Evolutionary conservation across 2,888 invertebrate species (phyloP).

Genomic region (Dryomyza anilis): DNA sequence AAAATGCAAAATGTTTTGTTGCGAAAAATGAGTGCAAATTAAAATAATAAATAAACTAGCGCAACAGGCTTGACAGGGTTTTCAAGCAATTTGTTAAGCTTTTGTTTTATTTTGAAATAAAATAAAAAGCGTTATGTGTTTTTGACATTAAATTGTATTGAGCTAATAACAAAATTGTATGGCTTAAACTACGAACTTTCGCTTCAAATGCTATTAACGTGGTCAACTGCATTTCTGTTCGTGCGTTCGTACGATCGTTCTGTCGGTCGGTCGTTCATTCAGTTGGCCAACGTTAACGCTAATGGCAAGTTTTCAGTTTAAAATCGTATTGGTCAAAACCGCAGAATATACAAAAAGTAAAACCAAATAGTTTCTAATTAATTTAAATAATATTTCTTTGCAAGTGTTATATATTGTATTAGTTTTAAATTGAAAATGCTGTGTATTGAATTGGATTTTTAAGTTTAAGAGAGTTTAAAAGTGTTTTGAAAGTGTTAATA

Average conservation of each 20-base stretch:
- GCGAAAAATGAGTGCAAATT: too few species aligned
- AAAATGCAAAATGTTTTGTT: not conserved
- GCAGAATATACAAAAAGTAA: constrained; percentile 27
- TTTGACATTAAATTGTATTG: too few species aligned
- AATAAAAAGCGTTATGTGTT: too few species aligned
- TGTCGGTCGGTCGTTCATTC: constrained; percentile 43
- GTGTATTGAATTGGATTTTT: too few species aligned
- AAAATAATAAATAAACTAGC: not conserved
- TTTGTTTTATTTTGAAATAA: constrained; percentile 11
- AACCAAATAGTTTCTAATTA: not conserved
- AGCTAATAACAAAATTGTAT: too few species aligned
- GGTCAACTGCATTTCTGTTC: not conserved
- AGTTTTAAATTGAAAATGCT: too few species aligned
- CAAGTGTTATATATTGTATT: too few species aligned
- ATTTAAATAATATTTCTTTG: not conserved
- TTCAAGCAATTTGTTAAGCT: constrained; percentile 2
- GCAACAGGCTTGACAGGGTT: constrained; percentile 11
- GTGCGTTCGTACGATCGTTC: not conserved
- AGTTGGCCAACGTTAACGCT: constrained; percentile 36
- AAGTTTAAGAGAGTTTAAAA: too few species aligned
- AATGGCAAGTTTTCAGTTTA: constrained; percentile 52
- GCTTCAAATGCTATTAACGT: constrained; percentile 4
- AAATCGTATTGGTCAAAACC: constrained; percentile 44
- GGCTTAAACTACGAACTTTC: too few species aligned
- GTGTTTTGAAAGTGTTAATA: too few species aligned